Conservation (phyloP, 2,888 invertebrate species). For the Drosophila rubida region DNA sequence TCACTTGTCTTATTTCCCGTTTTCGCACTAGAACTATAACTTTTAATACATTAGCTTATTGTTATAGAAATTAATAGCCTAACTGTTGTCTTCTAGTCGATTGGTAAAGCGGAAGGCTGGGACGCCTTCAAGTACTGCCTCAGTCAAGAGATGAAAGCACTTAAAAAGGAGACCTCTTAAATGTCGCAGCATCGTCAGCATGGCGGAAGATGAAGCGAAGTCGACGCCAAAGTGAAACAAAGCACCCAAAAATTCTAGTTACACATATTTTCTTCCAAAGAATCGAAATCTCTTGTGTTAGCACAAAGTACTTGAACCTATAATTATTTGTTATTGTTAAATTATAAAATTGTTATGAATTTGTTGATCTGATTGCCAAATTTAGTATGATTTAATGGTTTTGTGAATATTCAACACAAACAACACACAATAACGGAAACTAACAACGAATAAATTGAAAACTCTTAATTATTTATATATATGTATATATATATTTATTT, state of each 20-base stretch:
- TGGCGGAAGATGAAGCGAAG: slow-evolving; percentile 19
- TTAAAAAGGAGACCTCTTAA: slow-evolving; percentile 64
- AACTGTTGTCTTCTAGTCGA: slow-evolving; percentile 87
- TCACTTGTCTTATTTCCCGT: slow-evolving; percentile 33
- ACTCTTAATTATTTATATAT: too few species aligned
- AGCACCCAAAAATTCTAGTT: slow-evolving; percentile 37
- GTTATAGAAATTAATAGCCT: slow-evolving; percentile 23
- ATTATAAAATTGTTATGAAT: slow-evolving; percentile 47
- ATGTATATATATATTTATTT: too few species aligned
- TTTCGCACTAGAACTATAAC: slow-evolving; percentile 23
- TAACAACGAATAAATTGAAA: slow-evolving; percentile 30
- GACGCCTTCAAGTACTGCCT: slow-evolving; percentile 96
- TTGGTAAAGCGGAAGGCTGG: slow-evolving; percentile 95
- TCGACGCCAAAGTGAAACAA: slow-evolving; percentile 53
- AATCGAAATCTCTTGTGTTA: slow-evolving; percentile 63
- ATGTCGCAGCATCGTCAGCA: neutral
- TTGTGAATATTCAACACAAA: slow-evolving; percentile 18
- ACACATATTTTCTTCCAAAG: slow-evolving; percentile 62
- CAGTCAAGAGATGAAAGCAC: slow-evolving; percentile 91
- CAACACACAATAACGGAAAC: slow-evolving; percentile 8
- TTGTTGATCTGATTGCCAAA: slow-evolving; percentile 44
- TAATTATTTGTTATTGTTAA: slow-evolving; percentile 60
- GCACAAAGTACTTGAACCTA: slow-evolving; percentile 24
- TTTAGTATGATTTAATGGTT: slow-evolving; percentile 20
- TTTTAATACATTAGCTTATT: neutral